Evolutionary conservation across 2,797 vertebrate genomes (phyloP).

Genomic region (Danio choprae): DNA sequence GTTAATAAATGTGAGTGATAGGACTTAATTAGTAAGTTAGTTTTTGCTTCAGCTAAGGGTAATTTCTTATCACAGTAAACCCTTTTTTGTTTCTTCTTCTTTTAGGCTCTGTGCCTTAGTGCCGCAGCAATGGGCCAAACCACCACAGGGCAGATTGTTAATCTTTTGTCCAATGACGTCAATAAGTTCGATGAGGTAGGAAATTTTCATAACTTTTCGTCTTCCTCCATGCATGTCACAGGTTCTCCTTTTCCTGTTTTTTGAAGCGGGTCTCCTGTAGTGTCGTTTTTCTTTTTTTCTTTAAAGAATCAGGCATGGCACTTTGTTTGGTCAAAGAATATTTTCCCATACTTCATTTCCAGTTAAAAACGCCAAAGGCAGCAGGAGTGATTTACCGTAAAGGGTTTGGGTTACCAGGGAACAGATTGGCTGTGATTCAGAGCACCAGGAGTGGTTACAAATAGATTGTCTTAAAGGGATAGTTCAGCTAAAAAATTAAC

Average conservation of each 20-base stretch:
- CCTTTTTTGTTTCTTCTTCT: slow-evolving; percentile 50
- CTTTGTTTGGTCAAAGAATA: background rate
- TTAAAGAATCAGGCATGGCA: background rate
- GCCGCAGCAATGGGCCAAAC: slow-evolving; percentile 89
- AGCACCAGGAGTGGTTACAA: background rate
- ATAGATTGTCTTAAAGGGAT: background rate
- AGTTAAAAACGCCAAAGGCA: slow-evolving; percentile 3
- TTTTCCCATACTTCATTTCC: background rate
- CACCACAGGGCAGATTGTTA: slow-evolving; percentile 94
- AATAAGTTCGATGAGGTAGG: slow-evolving; percentile 93
- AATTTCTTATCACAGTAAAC: background rate
- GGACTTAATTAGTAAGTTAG: background rate
- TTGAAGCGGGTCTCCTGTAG: background rate
- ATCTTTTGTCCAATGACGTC: slow-evolving; percentile 94
- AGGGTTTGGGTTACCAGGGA: slow-evolving; percentile 9
- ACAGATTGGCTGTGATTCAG: background rate
- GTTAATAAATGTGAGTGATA: background rate
- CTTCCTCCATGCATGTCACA: background rate
- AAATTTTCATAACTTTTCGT: slow-evolving; percentile 3
- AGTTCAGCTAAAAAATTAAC: too few species aligned
- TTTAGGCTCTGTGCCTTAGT: slow-evolving; percentile 88
- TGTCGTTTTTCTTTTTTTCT: background rate
- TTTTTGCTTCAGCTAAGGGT: background rate
- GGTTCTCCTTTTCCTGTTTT: background rate
- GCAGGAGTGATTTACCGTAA: background rate